Evolutionary conservation across 1,140 invertebrate genomes (phyloP).

Genomic region (Drosophila insularis): DNA sequence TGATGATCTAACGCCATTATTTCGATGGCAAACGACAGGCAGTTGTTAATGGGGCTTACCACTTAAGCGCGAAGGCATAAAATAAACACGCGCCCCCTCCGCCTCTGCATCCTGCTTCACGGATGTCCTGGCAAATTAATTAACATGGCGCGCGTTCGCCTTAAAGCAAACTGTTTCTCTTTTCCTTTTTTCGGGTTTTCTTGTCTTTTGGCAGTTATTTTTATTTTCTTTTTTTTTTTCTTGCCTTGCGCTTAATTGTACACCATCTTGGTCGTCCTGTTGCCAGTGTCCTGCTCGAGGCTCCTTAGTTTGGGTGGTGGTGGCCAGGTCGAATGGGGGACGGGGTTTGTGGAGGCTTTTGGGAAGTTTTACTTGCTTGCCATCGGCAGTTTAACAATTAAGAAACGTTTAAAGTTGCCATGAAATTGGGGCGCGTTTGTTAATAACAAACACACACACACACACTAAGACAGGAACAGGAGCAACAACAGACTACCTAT

Average conservation of each 20-base stretch:
- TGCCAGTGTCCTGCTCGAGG: slow-evolving; percentile 21
- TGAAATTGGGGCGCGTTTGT: slow-evolving; percentile 35
- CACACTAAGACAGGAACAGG: no score
- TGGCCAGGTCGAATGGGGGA: slow-evolving; percentile 2
- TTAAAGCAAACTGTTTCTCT: slow-evolving; percentile 26
- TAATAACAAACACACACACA: slow-evolving; percentile 38
- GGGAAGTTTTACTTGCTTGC: slow-evolving; percentile 14
- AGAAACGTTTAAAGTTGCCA: slow-evolving; percentile 74
- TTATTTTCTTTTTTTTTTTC: no score
- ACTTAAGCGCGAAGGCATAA: slow-evolving; percentile 79
- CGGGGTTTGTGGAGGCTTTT: not conserved
- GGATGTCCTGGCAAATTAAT: slow-evolving; percentile 80
- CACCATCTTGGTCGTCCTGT: slow-evolving; percentile 11
- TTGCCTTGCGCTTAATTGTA: slow-evolving; percentile 65
- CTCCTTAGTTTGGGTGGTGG: not conserved
- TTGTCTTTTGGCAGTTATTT: slow-evolving; percentile 30
- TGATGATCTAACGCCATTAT: slow-evolving; percentile 81
- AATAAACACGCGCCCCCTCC: slow-evolving; percentile 64
- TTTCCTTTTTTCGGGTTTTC: slow-evolving; percentile 13
- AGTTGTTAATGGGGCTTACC: slow-evolving; percentile 81
- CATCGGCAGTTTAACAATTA: slow-evolving; percentile 74
- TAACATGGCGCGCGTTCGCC: slow-evolving; percentile 63
- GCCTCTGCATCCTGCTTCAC: slow-evolving; percentile 23
- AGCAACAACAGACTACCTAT: slow-evolving; percentile 1
- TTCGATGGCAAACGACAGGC: slow-evolving; percentile 73